phyloP scores from a whole-genome alignment of 1,140 invertebrate species.

The Amyelois transitella region DNA sequence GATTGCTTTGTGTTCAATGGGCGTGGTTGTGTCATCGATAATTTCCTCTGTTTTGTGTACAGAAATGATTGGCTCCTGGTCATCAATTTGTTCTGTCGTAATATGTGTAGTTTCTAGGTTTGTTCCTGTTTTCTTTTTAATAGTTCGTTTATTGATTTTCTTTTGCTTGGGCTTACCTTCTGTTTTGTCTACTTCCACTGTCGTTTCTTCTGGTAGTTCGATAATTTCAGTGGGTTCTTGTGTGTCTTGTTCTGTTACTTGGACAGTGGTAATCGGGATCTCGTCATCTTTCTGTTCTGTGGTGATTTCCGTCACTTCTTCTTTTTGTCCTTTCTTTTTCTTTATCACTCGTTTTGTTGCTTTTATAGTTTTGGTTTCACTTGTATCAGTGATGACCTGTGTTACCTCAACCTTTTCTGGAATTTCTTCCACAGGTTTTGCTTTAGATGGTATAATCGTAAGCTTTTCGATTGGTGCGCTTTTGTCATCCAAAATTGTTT shows the following conservation, averaged over 20 bases:
- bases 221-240: constrained; percentile 22
- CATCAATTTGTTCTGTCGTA: constrained; percentile 11
- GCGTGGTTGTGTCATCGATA: constrained; percentile 7
- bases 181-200: constrained; percentile 12
- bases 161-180: constrained; percentile 39
- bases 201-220: constrained; percentile 39
- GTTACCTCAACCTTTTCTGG: constrained; percentile 58
- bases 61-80: constrained; percentile 12
- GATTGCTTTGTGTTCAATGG: not conserved
- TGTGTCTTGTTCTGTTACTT: constrained; percentile 18
- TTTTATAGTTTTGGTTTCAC: constrained; percentile 23
- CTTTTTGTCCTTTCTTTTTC: constrained; percentile 40
- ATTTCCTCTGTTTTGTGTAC: constrained; percentile 10
- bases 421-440: constrained; percentile 18
- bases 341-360: constrained; percentile 42
- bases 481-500: constrained; percentile 22
- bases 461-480: constrained; percentile 6
- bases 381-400: constrained; percentile 33
- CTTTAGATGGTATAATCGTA: constrained; percentile 13
- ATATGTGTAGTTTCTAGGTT: constrained; percentile 34
- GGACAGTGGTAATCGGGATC: constrained; percentile 30
- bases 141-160: constrained; percentile 27
- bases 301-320: constrained; percentile 58
- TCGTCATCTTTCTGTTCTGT: constrained; percentile 34
- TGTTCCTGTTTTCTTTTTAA: constrained; percentile 29